These are phyloP conservation scores for Sycophaga agraensis DNA, from an alignment of 1,140 invertebrate genomes.

Conservation along the genomic window DNA sequence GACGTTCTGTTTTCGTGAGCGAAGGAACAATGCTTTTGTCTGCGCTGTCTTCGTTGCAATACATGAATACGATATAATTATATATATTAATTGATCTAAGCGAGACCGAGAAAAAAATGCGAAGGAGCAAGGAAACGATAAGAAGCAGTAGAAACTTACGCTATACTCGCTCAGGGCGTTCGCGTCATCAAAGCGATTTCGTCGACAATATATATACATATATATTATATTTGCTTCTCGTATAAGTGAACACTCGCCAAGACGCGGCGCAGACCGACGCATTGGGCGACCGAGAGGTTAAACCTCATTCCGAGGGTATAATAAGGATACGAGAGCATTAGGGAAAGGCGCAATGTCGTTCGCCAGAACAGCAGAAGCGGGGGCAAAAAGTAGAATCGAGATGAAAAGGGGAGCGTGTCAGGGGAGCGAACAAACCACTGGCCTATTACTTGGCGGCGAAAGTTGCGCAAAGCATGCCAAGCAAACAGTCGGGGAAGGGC, in stretches of 20 bases:
- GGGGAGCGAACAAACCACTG: not conserved
- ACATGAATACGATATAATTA: not conserved
- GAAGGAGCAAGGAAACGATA: not conserved
- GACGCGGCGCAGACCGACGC: not conserved
- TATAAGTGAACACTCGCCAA: conserved; percentile 20
- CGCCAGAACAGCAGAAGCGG: not conserved
- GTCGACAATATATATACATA: conserved; percentile 27
- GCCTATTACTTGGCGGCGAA: not conserved
- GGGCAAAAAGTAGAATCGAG: too few species aligned
- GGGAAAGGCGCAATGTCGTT: not conserved
- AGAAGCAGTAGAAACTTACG: conserved; percentile 12
- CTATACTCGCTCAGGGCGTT: conserved; percentile 20
- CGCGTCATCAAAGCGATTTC: conserved; percentile 16
- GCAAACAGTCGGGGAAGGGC: not conserved
- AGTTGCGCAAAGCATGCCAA: not conserved
- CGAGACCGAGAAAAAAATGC: not conserved
- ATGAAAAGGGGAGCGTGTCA: too few species aligned
- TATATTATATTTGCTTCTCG: conserved; percentile 25
- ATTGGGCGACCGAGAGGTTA: not conserved
- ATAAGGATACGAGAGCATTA: not conserved
- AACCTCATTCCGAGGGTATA: too few species aligned
- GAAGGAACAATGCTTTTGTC: conserved; percentile 40
- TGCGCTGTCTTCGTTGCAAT: conserved; percentile 37
- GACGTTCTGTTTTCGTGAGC: conserved; percentile 18
- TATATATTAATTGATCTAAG: not conserved